phyloP scores from a whole-genome alignment of 2,113 vertebrate species.

The Conger conger region DNA sequence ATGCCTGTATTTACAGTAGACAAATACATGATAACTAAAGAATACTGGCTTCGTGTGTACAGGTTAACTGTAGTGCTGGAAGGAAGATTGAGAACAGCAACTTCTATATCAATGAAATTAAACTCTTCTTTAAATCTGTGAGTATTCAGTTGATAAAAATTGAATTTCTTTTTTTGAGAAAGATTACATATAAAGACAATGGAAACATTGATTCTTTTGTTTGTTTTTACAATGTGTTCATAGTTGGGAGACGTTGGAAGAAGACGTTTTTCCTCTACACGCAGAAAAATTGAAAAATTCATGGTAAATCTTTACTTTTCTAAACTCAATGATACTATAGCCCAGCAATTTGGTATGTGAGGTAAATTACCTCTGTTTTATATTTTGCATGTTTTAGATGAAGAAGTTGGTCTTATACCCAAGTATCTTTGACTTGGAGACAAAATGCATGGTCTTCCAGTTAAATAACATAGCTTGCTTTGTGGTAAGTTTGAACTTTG shows the following conservation, averaged over 20 bases:
- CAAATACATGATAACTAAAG: not conserved
- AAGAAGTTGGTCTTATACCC: not conserved
- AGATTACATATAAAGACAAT: not conserved
- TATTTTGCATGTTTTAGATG: not conserved
- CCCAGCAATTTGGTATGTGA: not conserved
- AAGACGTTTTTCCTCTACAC: too few species aligned
- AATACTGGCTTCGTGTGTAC: slow-evolving; percentile 9
- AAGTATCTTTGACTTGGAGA: slow-evolving; percentile 43
- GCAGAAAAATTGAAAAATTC: not conserved
- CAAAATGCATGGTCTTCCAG: slow-evolving; percentile 14
- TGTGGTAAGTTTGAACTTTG: not conserved
- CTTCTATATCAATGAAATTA: slow-evolving; percentile 45
- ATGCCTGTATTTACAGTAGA: not conserved
- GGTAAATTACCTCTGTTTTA: not conserved
- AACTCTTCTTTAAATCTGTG: slow-evolving; percentile 29
- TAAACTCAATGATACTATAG: not conserved
- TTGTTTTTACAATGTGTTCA: not conserved
- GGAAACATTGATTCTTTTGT: not conserved
- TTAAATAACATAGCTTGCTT: not conserved
- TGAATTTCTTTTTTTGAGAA: not conserved
- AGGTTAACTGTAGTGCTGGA: slow-evolving; percentile 34
- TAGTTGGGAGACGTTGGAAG: not conserved
- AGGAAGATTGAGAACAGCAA: slow-evolving; percentile 21
- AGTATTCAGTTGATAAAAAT: slow-evolving; percentile 10
- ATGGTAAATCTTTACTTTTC: not conserved